Evolutionary conservation across 2,113 vertebrate genomes (phyloP).

Genomic region (Odontophorus gujanensis): DNA sequence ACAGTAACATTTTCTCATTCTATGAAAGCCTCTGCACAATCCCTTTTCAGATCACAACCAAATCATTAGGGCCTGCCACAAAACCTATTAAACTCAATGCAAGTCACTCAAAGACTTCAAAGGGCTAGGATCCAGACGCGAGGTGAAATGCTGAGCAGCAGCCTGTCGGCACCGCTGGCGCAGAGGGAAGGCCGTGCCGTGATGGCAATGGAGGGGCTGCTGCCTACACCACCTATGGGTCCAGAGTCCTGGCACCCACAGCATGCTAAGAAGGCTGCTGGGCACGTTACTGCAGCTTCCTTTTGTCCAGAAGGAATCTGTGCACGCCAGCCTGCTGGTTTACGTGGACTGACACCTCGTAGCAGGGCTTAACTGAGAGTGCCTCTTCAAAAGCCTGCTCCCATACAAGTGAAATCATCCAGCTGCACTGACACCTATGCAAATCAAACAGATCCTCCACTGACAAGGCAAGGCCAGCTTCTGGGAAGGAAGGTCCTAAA

Average conservation of each 20-base stretch:
- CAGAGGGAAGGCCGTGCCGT: background rate
- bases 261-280: background rate
- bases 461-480: background rate
- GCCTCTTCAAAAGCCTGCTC: background rate
- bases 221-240: background rate
- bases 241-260: fast-evolving
- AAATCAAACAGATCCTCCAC: background rate
- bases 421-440: background rate
- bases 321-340: background rate
- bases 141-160: background rate
- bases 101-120: conserved; percentile 59
- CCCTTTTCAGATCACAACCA: conserved; percentile 54
- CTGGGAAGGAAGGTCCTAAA: background rate
- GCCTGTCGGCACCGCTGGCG: background rate
- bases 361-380: fast-evolving
- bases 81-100: conserved; percentile 55
- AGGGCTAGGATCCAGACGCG: conserved; percentile 11
- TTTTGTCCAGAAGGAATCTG: conserved; percentile 31
- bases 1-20: conserved; percentile 52
- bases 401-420: background rate
- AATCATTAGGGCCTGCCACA: conserved; percentile 63
- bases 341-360: background rate
- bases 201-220: background rate
- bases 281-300: background rate
- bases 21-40: conserved; percentile 38